Evolutionary conservation across 2,113 vertebrate species (phyloP).

Genomic region (Sus scrofa): T2T-Sscrofa CM000814.6:90061501-90062000

Average conservation of each 20-base stretch:
- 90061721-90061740: constrained; percentile 35
- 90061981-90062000: neutral
- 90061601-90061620: constrained; percentile 76
- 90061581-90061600: constrained; percentile 77
- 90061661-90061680: constrained; percentile 66
- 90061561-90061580: constrained; percentile 74
- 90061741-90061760: constrained; percentile 33
- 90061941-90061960: neutral
- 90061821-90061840: constrained; percentile 38
- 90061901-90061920: neutral
- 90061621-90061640: constrained; percentile 68
- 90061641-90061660: constrained; percentile 63
- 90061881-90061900: constrained; percentile 17
- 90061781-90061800: neutral
- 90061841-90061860: neutral
- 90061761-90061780: constrained; percentile 45
- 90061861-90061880: neutral
- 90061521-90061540: constrained; percentile 76
- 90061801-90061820: constrained; percentile 16
- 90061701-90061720: neutral
- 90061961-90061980: neutral
- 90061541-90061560: constrained; percentile 80
- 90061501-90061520: constrained; percentile 81
- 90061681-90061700: constrained; percentile 50
- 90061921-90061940: neutral